These are phyloP conservation scores for Cataglyphis rosenhaueri DNA, from an alignment of 2,888 invertebrate species.

Conservation along the genomic window DNA sequence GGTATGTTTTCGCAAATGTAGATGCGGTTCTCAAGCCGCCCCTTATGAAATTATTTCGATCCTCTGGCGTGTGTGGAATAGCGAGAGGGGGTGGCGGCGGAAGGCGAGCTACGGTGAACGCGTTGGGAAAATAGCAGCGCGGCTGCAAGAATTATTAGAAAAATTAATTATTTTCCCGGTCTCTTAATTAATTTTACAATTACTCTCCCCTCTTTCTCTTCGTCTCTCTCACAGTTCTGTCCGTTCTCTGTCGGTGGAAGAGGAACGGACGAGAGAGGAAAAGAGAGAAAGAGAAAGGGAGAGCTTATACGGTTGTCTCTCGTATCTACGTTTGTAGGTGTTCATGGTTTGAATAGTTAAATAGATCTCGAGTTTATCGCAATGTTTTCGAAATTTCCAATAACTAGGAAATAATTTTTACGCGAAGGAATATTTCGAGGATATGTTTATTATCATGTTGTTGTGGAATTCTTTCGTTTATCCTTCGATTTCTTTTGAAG, in stretches of 20 bases:
- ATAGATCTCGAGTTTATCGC: constrained; percentile 46
- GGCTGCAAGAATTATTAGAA: constrained; percentile 84
- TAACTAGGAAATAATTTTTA: constrained; percentile 55
- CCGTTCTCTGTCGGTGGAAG: constrained; percentile 28
- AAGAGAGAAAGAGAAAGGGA: constrained; percentile 21
- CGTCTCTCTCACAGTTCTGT: neutral
- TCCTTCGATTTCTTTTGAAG: constrained; percentile 37
- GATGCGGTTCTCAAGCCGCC: constrained; percentile 83
- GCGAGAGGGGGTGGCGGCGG: constrained; percentile 56
- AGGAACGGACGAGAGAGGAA: constrained; percentile 2
- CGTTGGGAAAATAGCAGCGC: constrained; percentile 79
- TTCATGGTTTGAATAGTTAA: constrained; percentile 68
- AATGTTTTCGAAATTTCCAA: constrained; percentile 56
- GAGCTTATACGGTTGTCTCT: constrained; percentile 69
- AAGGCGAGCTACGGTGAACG: constrained; percentile 62
- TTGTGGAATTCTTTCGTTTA: neutral
- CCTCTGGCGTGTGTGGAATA: constrained; percentile 68
- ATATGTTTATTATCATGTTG: constrained; percentile 12
- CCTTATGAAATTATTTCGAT: constrained; percentile 85
- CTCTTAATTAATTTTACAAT: constrained; percentile 85
- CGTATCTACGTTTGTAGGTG: constrained; percentile 59
- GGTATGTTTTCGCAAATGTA: constrained; percentile 83
- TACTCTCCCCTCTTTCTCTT: constrained; percentile 70
- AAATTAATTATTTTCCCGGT: constrained; percentile 85
- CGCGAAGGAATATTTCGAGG: constrained; percentile 45